Evolutionary conservation across 2,113 vertebrate species (phyloP).

Genomic region (Serilophus lunatus): DNA sequence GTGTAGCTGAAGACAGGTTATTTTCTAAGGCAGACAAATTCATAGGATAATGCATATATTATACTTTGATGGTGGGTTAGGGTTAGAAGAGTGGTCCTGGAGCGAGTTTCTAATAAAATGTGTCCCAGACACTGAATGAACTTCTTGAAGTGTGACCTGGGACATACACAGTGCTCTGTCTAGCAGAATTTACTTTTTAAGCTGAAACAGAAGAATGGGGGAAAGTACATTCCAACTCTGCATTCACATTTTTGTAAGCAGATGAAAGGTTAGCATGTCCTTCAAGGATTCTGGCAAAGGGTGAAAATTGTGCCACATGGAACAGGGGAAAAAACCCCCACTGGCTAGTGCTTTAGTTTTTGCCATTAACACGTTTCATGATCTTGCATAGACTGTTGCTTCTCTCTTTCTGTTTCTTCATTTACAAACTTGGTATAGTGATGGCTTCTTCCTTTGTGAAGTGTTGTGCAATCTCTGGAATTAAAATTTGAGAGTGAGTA

Average conservation of each 20-base stretch:
- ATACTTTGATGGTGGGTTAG: not conserved
- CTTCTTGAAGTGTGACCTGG: not conserved
- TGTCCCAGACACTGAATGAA: not conserved
- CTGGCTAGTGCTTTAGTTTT: not conserved
- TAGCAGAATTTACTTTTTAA: not conserved
- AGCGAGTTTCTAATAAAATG: not conserved
- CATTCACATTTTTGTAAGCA: not conserved
- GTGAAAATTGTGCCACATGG: not conserved
- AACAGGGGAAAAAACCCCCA: not conserved
- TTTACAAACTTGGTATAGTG: not conserved
- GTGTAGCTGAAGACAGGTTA: not conserved
- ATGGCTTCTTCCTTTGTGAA: not conserved
- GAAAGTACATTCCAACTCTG: not conserved
- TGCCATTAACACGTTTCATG: not conserved
- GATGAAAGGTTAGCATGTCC: not conserved
- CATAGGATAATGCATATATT: not conserved
- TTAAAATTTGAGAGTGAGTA: not conserved
- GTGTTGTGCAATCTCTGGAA: not conserved
- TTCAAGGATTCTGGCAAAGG: not conserved
- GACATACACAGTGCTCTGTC: not conserved
- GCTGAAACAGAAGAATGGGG: not conserved
- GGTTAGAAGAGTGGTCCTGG: not conserved
- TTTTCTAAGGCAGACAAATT: not conserved
- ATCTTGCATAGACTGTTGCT: not conserved
- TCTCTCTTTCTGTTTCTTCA: not conserved